These are phyloP conservation scores for Acomys russatus DNA, from an alignment of 2,797 vertebrate species.

Conservation along the genomic window DNA sequence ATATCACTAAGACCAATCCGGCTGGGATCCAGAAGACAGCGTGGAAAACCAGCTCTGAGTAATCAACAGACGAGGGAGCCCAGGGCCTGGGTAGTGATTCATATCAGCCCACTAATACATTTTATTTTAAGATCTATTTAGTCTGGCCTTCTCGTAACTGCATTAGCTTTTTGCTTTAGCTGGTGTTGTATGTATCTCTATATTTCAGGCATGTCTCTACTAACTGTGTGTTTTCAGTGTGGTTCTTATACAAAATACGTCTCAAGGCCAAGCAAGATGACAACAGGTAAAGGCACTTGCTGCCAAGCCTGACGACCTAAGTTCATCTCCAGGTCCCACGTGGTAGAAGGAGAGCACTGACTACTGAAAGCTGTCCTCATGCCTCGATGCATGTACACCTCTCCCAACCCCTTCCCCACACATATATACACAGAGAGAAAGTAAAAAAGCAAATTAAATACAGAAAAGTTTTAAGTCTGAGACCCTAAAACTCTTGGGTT, in stretches of 20 bases:
- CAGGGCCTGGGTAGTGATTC: background rate
- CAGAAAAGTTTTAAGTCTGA: background rate
- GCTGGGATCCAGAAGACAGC: background rate
- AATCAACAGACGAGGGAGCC: background rate
- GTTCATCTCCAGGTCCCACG: background rate
- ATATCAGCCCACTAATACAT: background rate
- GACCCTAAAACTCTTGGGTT: conserved; percentile 27
- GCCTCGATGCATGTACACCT: background rate
- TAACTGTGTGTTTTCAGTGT: background rate
- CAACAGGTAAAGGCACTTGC: background rate
- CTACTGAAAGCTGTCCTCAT: background rate
- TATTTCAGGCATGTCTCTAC: background rate
- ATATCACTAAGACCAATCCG: background rate
- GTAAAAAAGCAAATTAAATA: background rate
- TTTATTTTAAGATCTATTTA: conserved; percentile 33
- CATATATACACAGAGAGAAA: background rate
- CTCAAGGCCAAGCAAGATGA: background rate
- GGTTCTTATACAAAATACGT: conserved; percentile 40
- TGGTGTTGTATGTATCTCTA: background rate
- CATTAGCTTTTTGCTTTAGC: conserved; percentile 20
- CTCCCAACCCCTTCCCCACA: background rate
- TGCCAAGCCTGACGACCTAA: background rate
- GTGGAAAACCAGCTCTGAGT: background rate
- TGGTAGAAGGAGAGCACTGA: background rate
- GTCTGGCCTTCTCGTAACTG: background rate